Base-by-base conservation (phyloP, 2,113 vertebrate genomes). In the Alexandromys fortis region DNA sequence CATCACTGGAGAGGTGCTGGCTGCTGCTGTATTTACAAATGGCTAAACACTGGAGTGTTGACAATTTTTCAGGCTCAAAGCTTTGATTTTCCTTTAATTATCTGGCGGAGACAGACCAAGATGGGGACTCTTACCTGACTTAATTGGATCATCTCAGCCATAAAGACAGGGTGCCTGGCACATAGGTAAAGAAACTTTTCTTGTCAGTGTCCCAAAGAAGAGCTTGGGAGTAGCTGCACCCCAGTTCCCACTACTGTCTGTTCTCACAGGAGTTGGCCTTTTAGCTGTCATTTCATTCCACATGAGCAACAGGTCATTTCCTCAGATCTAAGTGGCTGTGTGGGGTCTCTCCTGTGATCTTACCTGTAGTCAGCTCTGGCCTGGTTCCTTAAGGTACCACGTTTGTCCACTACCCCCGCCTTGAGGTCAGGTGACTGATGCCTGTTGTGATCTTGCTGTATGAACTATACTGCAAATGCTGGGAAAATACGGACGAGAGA, bases 41-140 rank as follows among this genome's bases (percentile, higher is more conserved):
- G 92, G 89, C 73, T 87, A 86, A 92, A 86, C 52, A 70, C 4
- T 94, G 92, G 77, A 92, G 45, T 26, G 3, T 38, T 97, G 92
- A 89, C 91, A 96, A 61, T 47, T 89, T 92, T 85, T 49, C 1
- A 81, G 81, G 67, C 77, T 89, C 73, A 94, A 82, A 94, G 90
- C 82, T 97, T 97, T 98, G 86, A 95, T 92, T 97, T 94, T 91
- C 13, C 82, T 97, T 96, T 94, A 95, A 95, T 96, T 89, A 91
- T 97, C 67, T 97, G 86, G 28, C 55, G 63, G 92, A 92, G 82
- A 86, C 30, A 73, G 88, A 73, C 83, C 78, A 95, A 83, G 73
- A 90, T 22, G 45, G 77, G 82, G 47, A 78, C 30, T 89, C 33
- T 68, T 89, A 95, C 92, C 47, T 96, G 96, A 96, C n/a, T 92